Percentiles rank a stretch among this genome's conserved stretches.
phyloP scores from a whole-genome alignment of 2,113 vertebrate genomes.

The Thunnus thynnus region DNA sequence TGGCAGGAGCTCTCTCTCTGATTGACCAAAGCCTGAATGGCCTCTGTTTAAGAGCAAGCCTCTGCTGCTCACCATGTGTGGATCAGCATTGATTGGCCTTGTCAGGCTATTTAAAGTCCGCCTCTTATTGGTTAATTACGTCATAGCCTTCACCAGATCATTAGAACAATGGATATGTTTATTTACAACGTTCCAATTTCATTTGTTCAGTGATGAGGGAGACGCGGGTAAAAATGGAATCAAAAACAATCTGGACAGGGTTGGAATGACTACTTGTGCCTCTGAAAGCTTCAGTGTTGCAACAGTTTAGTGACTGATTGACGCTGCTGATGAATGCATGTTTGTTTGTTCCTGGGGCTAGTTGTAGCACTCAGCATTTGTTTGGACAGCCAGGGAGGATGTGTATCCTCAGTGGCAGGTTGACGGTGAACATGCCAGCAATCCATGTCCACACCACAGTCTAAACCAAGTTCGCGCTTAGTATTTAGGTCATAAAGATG shows the following conservation, averaged over 20 bases:
- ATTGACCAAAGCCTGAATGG: conserved; percentile 8
- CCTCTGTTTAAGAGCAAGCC: conserved; percentile 23
- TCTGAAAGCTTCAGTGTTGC: conserved; percentile 17
- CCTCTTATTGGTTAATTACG: conserved; percentile 48
- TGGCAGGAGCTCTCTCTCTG: conserved; percentile 39
- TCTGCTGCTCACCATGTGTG: conserved; percentile 19
- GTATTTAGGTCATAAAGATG: conserved; percentile 20
- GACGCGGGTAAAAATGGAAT: conserved; percentile 31
- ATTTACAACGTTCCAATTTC: conserved; percentile 36
- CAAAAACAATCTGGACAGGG: conserved; percentile 16
- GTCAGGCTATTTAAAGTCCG: conserved; percentile 45
- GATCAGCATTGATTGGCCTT: conserved; percentile 57
- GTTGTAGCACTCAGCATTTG: conserved; percentile 41
- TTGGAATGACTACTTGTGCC: background rate
- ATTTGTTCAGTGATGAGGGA: conserved; percentile 46
- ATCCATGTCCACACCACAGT: background rate
- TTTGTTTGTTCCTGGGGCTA: conserved; percentile 37
- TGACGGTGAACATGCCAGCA: conserved; percentile 4
- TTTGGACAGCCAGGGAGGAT: conserved; percentile 47
- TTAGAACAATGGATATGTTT: conserved; percentile 50
- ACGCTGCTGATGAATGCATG: conserved; percentile 45
- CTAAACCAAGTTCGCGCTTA: background rate
- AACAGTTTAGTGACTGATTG: conserved; percentile 44
- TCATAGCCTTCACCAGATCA: conserved; percentile 3
- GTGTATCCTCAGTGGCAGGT: conserved; percentile 29